A percentile compares a stretch with the other conserved stretches of the same genome.
Conservation (phyloP, 2,113 vertebrate species). For the Alces alces region DNA sequence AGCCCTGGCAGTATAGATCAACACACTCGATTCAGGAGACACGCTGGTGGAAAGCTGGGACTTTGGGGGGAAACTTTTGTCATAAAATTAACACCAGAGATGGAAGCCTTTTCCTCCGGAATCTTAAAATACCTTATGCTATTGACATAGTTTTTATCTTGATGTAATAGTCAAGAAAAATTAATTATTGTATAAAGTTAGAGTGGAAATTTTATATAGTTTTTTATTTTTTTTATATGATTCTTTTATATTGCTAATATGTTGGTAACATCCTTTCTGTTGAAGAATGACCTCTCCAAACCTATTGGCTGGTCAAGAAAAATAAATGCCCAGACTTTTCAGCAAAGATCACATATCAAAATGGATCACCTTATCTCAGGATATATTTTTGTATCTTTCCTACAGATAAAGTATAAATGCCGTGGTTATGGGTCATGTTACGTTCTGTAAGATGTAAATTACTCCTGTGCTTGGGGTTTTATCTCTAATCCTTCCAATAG, state of each 20-base stretch:
- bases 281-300: neutral
- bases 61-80: neutral
- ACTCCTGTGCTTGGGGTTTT: neutral
- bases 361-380: neutral
- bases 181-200: neutral
- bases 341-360: neutral
- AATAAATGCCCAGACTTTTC: neutral
- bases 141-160: neutral
- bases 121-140: neutral
- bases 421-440: neutral
- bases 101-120: neutral
- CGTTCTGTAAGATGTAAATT: neutral
- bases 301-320: neutral
- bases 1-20: rapidly evolving
- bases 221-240: neutral
- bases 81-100: neutral
- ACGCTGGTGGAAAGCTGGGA: neutral
- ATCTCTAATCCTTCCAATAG: neutral
- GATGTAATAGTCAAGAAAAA: neutral
- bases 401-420: neutral
- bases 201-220: neutral
- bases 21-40: neutral
- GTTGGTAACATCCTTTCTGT: neutral
- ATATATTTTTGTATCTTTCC: neutral
- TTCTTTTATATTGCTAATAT: neutral